These are phyloP conservation scores for Tapera naevia DNA, from an alignment of 2,797 vertebrate species.

Conservation along the genomic window DNA sequence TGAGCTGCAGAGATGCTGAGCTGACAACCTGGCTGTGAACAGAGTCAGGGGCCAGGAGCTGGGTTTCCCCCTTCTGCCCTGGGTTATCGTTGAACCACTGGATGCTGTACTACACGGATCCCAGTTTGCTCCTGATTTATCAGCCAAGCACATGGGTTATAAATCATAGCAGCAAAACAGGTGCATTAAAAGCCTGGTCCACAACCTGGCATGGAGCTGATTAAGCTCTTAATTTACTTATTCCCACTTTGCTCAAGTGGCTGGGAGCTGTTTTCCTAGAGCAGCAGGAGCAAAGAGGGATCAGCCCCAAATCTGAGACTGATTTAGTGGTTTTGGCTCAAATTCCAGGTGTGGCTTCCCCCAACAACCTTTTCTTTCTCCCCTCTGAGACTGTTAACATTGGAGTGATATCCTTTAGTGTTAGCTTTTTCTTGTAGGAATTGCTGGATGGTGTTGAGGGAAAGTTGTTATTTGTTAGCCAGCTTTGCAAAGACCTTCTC, in stretches of 20 bases:
- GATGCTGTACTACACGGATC: not conserved
- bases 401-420: not conserved
- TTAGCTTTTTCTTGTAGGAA: not conserved
- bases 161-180: not conserved
- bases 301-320: not conserved
- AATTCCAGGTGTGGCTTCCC: not conserved
- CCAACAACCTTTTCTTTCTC: fast-evolving
- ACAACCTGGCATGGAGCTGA: fast-evolving
- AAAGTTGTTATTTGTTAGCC: not conserved
- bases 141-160: fast-evolving
- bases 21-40: not conserved
- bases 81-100: not conserved
- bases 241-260: not conserved
- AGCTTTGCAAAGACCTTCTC: not conserved
- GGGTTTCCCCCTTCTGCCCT: not conserved
- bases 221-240: not conserved
- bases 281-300: not conserved
- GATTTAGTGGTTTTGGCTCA: not conserved
- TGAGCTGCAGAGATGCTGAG: not conserved
- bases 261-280: not conserved
- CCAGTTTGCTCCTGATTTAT: not conserved
- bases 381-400: not conserved
- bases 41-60: not conserved
- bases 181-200: not conserved
- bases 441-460: not conserved